A percentile compares a stretch with the other conserved stretches of the same genome.
Conservation (phyloP, 2,797 vertebrate genomes). For the Luscinia luscinia region DNA sequence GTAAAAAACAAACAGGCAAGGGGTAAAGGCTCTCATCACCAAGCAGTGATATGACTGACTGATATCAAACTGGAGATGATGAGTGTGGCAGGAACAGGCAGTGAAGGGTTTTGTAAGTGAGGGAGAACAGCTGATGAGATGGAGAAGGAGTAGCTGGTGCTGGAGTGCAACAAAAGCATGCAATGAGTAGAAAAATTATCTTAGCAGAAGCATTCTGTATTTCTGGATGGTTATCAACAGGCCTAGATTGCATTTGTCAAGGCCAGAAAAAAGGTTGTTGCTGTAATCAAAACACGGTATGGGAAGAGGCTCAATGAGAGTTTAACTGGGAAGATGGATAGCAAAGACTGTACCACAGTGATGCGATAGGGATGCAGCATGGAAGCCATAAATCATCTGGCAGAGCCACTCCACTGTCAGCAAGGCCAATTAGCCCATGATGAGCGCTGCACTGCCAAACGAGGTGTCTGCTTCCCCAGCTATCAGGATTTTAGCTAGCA, state of each 20-base stretch:
- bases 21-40: neutral
- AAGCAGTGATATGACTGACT: neutral
- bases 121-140: neutral
- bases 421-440: constrained; percentile 47
- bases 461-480: neutral
- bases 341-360: neutral
- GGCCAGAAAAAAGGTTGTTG: constrained; percentile 28
- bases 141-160: neutral
- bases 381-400: constrained; percentile 40
- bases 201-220: neutral
- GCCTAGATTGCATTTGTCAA: constrained; percentile 37
- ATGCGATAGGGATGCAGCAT: neutral
- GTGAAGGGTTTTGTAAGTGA: neutral
- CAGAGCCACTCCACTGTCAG: neutral
- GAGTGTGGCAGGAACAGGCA: neutral
- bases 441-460: neutral
- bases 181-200: neutral
- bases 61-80: too few relatives aligned
- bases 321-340: constrained; percentile 38
- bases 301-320: neutral
- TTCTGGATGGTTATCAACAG: constrained; percentile 28
- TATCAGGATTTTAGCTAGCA: neutral
- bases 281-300: neutral
- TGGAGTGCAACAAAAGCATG: neutral
- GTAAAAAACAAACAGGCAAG: neutral